Conservation (phyloP, 2,113 vertebrate species). For the Daubentonia madagascariensis region DNA sequence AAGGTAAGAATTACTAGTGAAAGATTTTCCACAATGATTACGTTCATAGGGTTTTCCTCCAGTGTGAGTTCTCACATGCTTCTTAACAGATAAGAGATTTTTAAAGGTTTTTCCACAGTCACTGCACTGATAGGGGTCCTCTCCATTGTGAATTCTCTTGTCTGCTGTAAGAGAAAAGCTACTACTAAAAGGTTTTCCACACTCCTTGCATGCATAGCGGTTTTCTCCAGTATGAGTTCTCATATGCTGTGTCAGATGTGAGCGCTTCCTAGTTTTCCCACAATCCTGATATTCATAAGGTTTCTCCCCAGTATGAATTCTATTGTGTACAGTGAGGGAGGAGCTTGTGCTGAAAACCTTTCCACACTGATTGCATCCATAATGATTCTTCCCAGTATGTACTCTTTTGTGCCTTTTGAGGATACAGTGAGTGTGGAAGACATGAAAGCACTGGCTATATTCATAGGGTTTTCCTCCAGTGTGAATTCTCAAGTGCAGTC, state of each 20-base stretch:
- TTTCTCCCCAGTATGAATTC: not conserved
- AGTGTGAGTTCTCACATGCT: not conserved
- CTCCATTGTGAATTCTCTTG: not conserved
- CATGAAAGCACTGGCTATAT: not conserved
- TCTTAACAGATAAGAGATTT: not conserved
- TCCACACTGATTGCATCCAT: not conserved
- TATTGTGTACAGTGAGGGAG: not conserved
- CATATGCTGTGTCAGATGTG: not conserved
- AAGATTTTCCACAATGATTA: not conserved
- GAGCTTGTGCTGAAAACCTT: not conserved
- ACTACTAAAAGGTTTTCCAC: not conserved
- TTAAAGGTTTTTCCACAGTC: not conserved
- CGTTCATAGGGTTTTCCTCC: not conserved
- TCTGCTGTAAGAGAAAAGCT: not conserved
- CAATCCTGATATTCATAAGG: not conserved
- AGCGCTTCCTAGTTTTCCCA: not conserved
- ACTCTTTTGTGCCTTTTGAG: not conserved
- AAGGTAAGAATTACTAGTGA: not conserved
- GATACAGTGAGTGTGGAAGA: not conserved
- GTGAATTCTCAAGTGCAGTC: not conserved
- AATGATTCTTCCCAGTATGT: not conserved
- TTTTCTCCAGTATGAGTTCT: not conserved
- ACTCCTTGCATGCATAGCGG: not conserved
- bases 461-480: not conserved
- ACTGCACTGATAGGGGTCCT: not conserved